phyloP scores from a whole-genome alignment of 2,797 vertebrate species.

The Knipowitschia caucasica region DNA sequence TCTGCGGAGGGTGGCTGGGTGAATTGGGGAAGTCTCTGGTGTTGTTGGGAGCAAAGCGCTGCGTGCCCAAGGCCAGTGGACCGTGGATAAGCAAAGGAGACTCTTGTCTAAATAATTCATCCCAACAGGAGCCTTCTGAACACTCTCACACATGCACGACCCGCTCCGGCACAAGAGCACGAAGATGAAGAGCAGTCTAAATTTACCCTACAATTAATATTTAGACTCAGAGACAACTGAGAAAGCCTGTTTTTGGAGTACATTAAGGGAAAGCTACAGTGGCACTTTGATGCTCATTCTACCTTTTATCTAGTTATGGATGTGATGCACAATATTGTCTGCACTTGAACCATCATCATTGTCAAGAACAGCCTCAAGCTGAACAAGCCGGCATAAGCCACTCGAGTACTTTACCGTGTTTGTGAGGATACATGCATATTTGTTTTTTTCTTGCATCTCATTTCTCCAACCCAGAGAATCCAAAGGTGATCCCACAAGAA shows the following conservation, averaged over 20 bases:
- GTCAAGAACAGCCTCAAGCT: background rate
- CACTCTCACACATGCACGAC: constrained; percentile 32
- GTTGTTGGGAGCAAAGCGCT: constrained; percentile 51
- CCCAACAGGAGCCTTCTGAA: constrained; percentile 56
- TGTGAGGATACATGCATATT: no score
- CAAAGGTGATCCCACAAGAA: no score
- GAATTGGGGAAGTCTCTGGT: constrained; percentile 54
- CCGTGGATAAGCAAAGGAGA: constrained; percentile 72
- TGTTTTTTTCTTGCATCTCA: no score
- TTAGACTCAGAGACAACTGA: constrained; percentile 39
- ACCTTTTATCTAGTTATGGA: background rate
- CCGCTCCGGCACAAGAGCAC: constrained; percentile 25
- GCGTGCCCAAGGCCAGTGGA: constrained; percentile 51
- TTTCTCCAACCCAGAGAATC: no score
- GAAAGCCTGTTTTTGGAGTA: constrained; percentile 49
- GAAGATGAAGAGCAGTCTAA: constrained; percentile 53
- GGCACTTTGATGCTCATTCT: background rate
- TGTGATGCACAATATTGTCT: background rate
- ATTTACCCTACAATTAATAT: constrained; percentile 67
- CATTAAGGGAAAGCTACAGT: constrained; percentile 18
- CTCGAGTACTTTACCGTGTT: no score
- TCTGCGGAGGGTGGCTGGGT: constrained; percentile 28
- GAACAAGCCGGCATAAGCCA: no score
- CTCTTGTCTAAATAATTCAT: constrained; percentile 74
- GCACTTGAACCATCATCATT: background rate